phyloP scores from a whole-genome alignment of 2,888 invertebrate genomes.

The Caenorhabditis imperialis region DNA sequence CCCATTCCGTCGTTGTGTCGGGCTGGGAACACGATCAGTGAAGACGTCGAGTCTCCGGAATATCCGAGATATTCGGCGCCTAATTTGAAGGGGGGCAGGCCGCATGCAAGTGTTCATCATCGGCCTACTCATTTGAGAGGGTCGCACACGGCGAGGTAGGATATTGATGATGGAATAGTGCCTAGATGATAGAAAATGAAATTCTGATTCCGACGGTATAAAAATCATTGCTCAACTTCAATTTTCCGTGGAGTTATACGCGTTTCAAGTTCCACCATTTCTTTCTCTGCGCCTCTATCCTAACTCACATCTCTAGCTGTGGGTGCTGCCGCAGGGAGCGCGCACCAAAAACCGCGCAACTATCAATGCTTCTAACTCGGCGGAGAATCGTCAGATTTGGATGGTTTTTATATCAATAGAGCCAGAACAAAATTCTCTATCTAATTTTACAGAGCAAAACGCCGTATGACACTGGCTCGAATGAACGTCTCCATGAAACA shows the following conservation, averaged over 20 bases:
- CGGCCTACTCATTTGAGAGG: slow-evolving; percentile 10
- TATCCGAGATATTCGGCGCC: slow-evolving; percentile 63
- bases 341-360: no score
- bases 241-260: no score
- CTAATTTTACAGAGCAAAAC: slow-evolving; percentile 36
- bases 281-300: no score
- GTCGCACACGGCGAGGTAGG: slow-evolving; percentile 17
- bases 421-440: background rate
- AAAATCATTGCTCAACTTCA: no score
- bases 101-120: slow-evolving; percentile 28
- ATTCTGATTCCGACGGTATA: no score
- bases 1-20: slow-evolving; percentile 58
- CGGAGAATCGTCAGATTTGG: no score
- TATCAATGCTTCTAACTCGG: no score
- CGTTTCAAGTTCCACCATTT: no score
- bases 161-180: background rate
- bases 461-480: slow-evolving; percentile 57
- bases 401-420: no score
- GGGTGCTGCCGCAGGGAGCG: no score
- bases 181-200: background rate
- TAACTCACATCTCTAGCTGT: no score
- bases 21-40: slow-evolving; percentile 19
- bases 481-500: slow-evolving; percentile 61
- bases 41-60: slow-evolving; percentile 54
- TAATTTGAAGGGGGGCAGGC: slow-evolving; percentile 48